Evolutionary conservation across 2,888 invertebrate species (phyloP).

Genomic region (Dynastes grantii): DNA sequence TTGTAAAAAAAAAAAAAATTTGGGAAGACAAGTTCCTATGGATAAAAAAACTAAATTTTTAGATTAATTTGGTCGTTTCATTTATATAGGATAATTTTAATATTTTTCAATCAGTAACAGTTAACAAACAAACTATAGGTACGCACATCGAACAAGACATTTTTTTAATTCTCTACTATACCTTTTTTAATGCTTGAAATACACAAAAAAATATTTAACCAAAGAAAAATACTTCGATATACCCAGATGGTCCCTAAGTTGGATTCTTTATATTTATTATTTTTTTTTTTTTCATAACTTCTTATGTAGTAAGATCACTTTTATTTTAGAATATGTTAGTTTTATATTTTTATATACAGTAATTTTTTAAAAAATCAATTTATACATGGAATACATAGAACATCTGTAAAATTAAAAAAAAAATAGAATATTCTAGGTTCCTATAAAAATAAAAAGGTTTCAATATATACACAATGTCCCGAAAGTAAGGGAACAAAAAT

Average conservation of each 20-base stretch:
- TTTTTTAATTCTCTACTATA: too few relatives aligned
- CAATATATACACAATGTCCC: too few relatives aligned
- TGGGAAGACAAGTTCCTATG: background rate
- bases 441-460: too few relatives aligned
- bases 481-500: too few relatives aligned
- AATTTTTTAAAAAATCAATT: too few relatives aligned
- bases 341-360: background rate
- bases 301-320: slow-evolving; percentile 9
- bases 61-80: background rate
- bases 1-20: too few relatives aligned
- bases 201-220: background rate
- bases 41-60: background rate
- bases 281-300: background rate
- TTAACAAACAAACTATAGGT: too few relatives aligned
- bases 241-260: background rate
- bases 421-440: background rate
- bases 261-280: background rate
- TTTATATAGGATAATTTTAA: too few relatives aligned
- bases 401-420: background rate
- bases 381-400: too few relatives aligned
- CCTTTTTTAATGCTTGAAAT: background rate
- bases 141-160: too few relatives aligned
- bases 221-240: background rate
- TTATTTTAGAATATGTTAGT: slow-evolving; percentile 11
- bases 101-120: too few relatives aligned